phyloP scores from a whole-genome alignment of 1,140 invertebrate species.

The Rhopalosiphum maidis region DNA sequence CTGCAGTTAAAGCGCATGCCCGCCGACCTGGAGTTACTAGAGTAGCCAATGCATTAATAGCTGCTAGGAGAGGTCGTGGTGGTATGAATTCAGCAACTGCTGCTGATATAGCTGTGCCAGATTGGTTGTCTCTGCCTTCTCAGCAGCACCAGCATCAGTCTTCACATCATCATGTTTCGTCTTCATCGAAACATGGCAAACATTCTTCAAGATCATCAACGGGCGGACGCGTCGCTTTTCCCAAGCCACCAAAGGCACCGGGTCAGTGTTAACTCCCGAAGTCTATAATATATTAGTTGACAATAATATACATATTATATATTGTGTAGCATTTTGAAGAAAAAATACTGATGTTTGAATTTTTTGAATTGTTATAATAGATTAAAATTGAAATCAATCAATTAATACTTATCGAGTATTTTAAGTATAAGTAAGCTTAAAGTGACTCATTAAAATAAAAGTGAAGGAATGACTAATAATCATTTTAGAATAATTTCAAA shows the following conservation, averaged over 20 bases:
- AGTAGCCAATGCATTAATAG: constrained; percentile 78
- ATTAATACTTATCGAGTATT: too few species aligned
- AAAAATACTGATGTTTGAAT: too few species aligned
- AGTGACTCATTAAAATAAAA: too few species aligned
- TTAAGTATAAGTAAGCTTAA: too few species aligned
- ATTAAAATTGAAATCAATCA: too few species aligned
- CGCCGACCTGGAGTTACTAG: constrained; percentile 74
- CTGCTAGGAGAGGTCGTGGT: not conserved
- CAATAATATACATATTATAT: not conserved
- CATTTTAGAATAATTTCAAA: too few species aligned
- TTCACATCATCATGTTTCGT: constrained; percentile 18
- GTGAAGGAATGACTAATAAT: too few species aligned
- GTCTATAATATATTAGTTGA: not conserved
- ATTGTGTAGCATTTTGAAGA: not conserved
- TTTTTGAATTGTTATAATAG: too few species aligned
- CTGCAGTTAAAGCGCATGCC: constrained; percentile 4
- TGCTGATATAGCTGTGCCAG: constrained; percentile 68
- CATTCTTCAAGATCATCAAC: constrained; percentile 68
- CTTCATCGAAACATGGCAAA: constrained; percentile 26
- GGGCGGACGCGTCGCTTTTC: constrained; percentile 81
- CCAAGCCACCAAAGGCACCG: constrained; percentile 84
- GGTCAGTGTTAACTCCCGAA: constrained; percentile 63
- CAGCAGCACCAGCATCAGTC: constrained; percentile 16
- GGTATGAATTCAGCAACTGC: not conserved
- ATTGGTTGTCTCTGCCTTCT: constrained; percentile 75